Percentiles rank a stretch among this genome's conserved stretches.
Evolutionary conservation across 1,140 invertebrate species (phyloP).

Genomic region (Phymastichus coffea): DNA sequence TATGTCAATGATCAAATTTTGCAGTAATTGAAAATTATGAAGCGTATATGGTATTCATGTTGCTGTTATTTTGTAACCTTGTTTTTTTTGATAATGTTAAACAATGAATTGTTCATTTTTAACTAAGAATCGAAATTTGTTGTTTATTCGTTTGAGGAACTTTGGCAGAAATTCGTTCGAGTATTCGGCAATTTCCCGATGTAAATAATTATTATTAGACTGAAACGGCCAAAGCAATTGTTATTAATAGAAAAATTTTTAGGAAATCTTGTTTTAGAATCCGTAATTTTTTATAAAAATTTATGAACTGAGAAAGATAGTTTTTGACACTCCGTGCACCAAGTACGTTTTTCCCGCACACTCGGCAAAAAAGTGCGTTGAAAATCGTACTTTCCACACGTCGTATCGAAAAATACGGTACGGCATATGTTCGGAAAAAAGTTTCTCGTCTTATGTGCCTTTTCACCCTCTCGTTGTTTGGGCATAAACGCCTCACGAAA

Average conservation of each 20-base stretch:
- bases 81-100: neutral
- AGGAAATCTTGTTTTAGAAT: neutral
- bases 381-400: too few species aligned
- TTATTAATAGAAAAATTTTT: too few species aligned
- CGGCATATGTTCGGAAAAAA: too few species aligned
- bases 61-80: neutral
- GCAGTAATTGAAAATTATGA: constrained; percentile 1
- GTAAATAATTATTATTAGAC: too few species aligned
- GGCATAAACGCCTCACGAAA: too few species aligned
- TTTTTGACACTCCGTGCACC: too few species aligned
- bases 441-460: too few species aligned
- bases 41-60: neutral
- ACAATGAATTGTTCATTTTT: neutral
- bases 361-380: too few species aligned
- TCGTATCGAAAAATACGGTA: too few species aligned
- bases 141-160: constrained; percentile 1
- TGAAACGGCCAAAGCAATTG: too few species aligned
- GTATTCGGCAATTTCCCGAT: neutral
- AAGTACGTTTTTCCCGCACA: too few species aligned
- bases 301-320: neutral
- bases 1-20: neutral
- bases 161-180: constrained; percentile 3
- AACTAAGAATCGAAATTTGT: neutral
- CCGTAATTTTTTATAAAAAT: neutral
- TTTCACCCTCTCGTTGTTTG: too few species aligned